Conservation (phyloP, 37 sponge, comb jelly and placozoan genomes). For the Cladorhizidae sp. region DNA sequence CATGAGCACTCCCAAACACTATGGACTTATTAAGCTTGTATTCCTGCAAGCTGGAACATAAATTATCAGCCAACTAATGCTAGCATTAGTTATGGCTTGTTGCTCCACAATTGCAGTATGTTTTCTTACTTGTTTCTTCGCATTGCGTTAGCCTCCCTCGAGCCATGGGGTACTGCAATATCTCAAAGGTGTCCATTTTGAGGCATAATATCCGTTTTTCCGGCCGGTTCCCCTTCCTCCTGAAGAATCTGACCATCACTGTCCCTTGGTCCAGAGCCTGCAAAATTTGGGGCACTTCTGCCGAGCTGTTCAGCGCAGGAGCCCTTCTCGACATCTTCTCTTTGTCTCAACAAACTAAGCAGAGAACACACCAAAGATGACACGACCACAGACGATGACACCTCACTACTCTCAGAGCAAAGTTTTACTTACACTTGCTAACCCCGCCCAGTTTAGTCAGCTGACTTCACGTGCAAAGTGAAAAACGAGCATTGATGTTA, state of each 20-base stretch:
- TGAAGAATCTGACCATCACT: constrained; percentile 66
- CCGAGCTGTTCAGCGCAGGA: constrained; percentile 11
- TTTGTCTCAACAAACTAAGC: not conserved
- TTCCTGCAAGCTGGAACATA: no score
- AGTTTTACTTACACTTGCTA: no score
- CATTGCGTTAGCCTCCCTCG: constrained; percentile 20
- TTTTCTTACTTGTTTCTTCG: constrained; percentile 50
- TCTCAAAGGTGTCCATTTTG: constrained; percentile 71
- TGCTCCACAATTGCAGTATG: no score
- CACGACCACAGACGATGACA: not conserved
- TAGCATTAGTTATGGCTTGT: no score
- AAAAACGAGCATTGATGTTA: not conserved
- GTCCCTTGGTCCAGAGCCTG: constrained; percentile 70
- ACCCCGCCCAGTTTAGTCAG: no score
- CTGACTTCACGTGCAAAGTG: not conserved
- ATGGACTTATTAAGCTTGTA: no score
- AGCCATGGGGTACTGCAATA: constrained; percentile 63
- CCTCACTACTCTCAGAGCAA: no score
- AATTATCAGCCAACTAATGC: no score
- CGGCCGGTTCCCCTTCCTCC: constrained; percentile 35
- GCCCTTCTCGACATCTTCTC: not conserved
- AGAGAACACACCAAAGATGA: not conserved
- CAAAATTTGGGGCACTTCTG: constrained; percentile 62
- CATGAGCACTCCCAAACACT: no score
- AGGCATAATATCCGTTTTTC: constrained; percentile 73